Evolutionary conservation across 2,113 vertebrate species (phyloP).

Genomic region (Paradisaea rubra): DNA sequence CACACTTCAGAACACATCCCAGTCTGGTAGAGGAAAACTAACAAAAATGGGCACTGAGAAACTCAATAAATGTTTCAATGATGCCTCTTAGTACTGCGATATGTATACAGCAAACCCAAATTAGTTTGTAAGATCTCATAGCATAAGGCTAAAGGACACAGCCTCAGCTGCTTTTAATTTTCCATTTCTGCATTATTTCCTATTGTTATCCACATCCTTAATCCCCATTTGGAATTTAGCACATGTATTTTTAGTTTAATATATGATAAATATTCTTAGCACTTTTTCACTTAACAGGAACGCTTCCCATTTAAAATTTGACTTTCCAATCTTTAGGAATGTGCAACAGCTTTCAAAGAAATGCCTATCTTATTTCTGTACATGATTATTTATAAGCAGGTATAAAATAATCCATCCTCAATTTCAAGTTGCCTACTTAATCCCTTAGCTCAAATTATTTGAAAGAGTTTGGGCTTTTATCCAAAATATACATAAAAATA

Average conservation of each 20-base stretch:
- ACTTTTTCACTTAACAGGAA: not conserved
- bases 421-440: slow-evolving; percentile 16
- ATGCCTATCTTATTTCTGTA: not conserved
- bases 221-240: not conserved
- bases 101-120: not conserved
- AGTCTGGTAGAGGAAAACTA: not conserved
- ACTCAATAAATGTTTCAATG: not conserved
- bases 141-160: not conserved
- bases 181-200: not conserved
- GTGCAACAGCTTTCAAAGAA: not conserved
- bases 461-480: slow-evolving; percentile 8
- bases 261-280: not conserved
- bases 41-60: not conserved
- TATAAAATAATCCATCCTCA: slow-evolving; percentile 22
- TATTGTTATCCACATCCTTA: not conserved
- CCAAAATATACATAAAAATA: slow-evolving; percentile 51
- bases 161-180: not conserved
- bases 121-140: not conserved
- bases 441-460: slow-evolving; percentile 26
- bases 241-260: not conserved
- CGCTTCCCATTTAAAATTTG: not conserved
- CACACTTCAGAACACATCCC: not conserved
- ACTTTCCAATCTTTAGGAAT: not conserved
- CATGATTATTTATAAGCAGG: not conserved
- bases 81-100: not conserved